Percentiles rank a stretch among this genome's conserved stretches.
These are phyloP conservation scores for Sigmodon hispidus DNA, from an alignment of 2,113 vertebrate genomes.

Conservation along the genomic window DNA sequence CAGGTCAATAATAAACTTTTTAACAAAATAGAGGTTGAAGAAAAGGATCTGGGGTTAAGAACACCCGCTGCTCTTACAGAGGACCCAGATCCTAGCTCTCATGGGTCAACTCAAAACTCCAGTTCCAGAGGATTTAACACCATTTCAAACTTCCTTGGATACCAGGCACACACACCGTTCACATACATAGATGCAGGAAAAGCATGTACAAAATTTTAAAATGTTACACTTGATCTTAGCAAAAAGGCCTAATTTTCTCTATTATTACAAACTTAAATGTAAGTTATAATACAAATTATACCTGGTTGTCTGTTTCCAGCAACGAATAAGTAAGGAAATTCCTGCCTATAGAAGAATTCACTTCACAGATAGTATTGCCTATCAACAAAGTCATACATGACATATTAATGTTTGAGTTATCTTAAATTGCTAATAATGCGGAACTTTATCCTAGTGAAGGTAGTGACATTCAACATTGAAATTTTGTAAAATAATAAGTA, in stretches of 20 bases:
- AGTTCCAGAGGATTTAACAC: background rate
- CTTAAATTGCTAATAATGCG: background rate
- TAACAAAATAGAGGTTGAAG: background rate
- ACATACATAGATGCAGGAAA: background rate
- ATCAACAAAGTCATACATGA: background rate
- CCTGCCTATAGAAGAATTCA: background rate
- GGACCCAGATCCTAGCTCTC: background rate
- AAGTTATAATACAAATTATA: background rate
- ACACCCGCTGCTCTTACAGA: background rate
- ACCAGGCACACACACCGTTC: background rate
- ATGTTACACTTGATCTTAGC: background rate
- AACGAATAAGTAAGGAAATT: background rate
- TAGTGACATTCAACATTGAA: background rate
- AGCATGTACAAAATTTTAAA: background rate
- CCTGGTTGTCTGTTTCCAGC: background rate
- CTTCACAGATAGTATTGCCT: background rate
- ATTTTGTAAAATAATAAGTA: background rate
- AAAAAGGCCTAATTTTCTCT: background rate
- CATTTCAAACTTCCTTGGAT: background rate
- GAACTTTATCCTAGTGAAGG: background rate
- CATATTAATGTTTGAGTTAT: background rate
- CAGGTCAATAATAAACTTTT: constrained; percentile 12
- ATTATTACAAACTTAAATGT: constrained; percentile 4
- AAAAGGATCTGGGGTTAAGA: background rate
- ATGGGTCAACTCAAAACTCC: background rate